Evolutionary conservation across 2,888 invertebrate genomes (phyloP), one percentile per base, ranked within the genome.

Genomic region (Dasysyrphus albostriatus): DNA sequence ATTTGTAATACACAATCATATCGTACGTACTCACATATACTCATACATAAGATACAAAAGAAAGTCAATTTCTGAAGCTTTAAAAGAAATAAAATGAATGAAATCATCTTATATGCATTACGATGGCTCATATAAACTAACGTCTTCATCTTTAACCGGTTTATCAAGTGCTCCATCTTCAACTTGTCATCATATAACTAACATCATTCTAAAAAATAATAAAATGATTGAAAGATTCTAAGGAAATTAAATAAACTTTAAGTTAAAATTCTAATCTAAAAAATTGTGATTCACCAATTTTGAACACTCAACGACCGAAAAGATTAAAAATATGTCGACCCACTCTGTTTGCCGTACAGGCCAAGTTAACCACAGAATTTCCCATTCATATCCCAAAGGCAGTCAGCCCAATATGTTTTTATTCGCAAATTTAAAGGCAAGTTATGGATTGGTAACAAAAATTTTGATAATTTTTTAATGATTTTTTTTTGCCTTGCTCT

Each of bases 281-380:
- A 72, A 44, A 54, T 10, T 47, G 44, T 77, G 77, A 82, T 42
- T 82, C 72, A 80, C 44, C 69, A 56, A 54, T 51, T 67, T 54
- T 9, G 72, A 42, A 56, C 32, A 16, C 14, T 12, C 10, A 39
- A 7, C 34, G 9, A 19, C 8, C 37, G 19, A 59, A 47, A 14
- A 32, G 65, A 32, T 19, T 44, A 47, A 65, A 32, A 24, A 16
- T n/a, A n/a, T 63, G 44, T 78, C 69, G 59, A 77, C 69, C 65
- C 75, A 58, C 63, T 42, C 59, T 47, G 42, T 16, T 67, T 47
- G 29, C 37, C 34, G 47, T 47, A 49, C 29, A 16, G 74, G 32
- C 65, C 70, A 80, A 75, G 74, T 79, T 83, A 61, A 79, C 63
- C 63, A 75, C 80, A 70, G 29, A 83, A 70, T 70, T 72, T 65